These are phyloP conservation scores for Gyrodactylus bullatarudis DNA, from an alignment of 1,140 invertebrate species.

Conservation along the genomic window DNA sequence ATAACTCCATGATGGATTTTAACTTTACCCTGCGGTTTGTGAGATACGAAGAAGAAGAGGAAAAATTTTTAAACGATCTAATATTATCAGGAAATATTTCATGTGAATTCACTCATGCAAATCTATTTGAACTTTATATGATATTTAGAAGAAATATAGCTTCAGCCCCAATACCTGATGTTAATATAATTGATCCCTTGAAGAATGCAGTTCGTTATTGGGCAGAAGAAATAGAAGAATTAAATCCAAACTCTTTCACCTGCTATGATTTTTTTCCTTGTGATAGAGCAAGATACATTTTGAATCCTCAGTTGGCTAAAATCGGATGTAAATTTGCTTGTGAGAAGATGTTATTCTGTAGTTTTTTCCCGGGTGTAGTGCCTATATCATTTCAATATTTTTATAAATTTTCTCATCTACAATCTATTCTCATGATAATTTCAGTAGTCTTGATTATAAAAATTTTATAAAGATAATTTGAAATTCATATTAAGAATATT, in stretches of 20 bases:
- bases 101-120: too few relatives aligned
- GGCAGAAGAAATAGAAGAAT: not conserved
- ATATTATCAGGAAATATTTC: too few relatives aligned
- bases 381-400: not conserved
- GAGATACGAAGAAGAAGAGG: too few relatives aligned
- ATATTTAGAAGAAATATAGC: too few relatives aligned
- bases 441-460: too few relatives aligned
- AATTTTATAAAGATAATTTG: too few relatives aligned
- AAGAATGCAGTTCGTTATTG: not conserved
- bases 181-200: not conserved
- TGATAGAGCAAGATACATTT: not conserved
- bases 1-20: too few relatives aligned
- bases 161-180: not conserved
- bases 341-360: not conserved
- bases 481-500: too few relatives aligned
- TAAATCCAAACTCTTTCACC: not conserved
- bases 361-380: not conserved
- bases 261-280: not conserved
- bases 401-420: not conserved
- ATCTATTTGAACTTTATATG: too few relatives aligned
- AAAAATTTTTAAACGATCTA: too few relatives aligned
- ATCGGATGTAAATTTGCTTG: not conserved
- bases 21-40: too few relatives aligned
- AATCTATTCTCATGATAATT: too few relatives aligned
- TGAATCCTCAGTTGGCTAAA: not conserved